phyloP scores from a whole-genome alignment of 2,113 vertebrate genomes.

The Ictidomys tridecemlineatus region DNA sequence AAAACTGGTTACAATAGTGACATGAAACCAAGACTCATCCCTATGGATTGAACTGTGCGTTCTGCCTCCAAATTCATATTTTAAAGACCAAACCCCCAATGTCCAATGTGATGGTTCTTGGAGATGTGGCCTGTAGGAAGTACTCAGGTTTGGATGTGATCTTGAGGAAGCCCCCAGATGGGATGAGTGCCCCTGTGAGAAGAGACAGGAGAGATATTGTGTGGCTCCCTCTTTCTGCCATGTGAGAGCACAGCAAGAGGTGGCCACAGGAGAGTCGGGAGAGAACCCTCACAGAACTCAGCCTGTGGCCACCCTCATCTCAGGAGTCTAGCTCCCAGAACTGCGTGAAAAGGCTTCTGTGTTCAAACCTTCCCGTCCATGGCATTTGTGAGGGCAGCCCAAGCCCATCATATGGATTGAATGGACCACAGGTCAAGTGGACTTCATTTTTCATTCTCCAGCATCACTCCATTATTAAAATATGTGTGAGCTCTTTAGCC shows the following conservation, averaged over 20 bases:
- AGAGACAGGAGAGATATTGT: background rate
- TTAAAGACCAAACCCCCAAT: background rate
- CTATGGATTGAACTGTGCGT: background rate
- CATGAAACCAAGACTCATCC: background rate
- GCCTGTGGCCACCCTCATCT: rapidly evolving
- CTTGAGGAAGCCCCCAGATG: background rate
- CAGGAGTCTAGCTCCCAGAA: background rate
- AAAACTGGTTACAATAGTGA: background rate
- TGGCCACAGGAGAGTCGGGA: too few relatives aligned
- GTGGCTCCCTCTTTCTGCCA: too few relatives aligned
- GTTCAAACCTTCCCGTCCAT: background rate
- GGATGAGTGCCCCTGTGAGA: background rate
- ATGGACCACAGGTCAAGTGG: background rate
- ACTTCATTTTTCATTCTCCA: background rate
- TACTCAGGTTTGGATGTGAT: background rate
- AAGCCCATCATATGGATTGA: background rate
- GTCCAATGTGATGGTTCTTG: background rate
- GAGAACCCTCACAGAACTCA: background rate
- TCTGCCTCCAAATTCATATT: background rate
- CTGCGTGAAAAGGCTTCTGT: background rate
- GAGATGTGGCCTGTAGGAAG: background rate
- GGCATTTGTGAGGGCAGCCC: too few relatives aligned
- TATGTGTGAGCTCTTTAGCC: background rate
- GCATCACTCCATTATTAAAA: background rate
- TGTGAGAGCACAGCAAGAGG: background rate